Conservation (phyloP, 2,113 vertebrate genomes). For the Semnornis frantzii region DNA sequence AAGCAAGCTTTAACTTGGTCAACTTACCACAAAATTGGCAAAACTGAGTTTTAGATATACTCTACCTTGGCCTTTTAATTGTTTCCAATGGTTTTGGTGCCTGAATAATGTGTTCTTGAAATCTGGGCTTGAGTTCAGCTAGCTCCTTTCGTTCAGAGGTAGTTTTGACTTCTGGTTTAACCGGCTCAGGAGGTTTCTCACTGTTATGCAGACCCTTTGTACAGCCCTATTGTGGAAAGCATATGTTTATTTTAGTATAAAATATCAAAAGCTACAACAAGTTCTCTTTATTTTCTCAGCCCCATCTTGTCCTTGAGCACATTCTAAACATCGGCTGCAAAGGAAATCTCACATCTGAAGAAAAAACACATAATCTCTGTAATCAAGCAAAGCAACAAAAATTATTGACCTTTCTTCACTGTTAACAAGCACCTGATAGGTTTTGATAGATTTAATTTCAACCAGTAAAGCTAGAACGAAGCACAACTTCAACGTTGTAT, state of each 20-base stretch:
- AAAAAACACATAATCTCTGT: neutral
- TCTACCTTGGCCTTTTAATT: constrained; percentile 91
- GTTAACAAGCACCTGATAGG: neutral
- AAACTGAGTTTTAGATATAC: neutral
- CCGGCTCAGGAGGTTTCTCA: constrained; percentile 92
- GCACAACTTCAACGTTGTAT: neutral
- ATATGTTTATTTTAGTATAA: neutral
- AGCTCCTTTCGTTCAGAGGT: constrained; percentile 86
- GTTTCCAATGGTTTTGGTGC: constrained; percentile 92
- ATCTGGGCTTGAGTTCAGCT: constrained; percentile 86
- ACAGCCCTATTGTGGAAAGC: constrained; percentile 83
- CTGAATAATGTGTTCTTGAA: constrained; percentile 91
- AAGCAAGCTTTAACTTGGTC: neutral
- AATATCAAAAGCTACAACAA: neutral
- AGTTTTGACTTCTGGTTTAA: constrained; percentile 92
- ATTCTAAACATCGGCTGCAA: neutral
- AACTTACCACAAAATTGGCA: neutral
- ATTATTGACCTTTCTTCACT: neutral
- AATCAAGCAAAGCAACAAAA: neutral
- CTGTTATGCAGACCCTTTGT: constrained; percentile 95
- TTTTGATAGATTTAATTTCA: neutral
- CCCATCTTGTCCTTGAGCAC: neutral
- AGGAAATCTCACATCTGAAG: neutral
- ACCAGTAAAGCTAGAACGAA: neutral
- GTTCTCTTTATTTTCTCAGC: neutral